These are phyloP conservation scores for Picus viridis DNA, from an alignment of 2,797 vertebrate genomes.

Conservation along the genomic window DNA sequence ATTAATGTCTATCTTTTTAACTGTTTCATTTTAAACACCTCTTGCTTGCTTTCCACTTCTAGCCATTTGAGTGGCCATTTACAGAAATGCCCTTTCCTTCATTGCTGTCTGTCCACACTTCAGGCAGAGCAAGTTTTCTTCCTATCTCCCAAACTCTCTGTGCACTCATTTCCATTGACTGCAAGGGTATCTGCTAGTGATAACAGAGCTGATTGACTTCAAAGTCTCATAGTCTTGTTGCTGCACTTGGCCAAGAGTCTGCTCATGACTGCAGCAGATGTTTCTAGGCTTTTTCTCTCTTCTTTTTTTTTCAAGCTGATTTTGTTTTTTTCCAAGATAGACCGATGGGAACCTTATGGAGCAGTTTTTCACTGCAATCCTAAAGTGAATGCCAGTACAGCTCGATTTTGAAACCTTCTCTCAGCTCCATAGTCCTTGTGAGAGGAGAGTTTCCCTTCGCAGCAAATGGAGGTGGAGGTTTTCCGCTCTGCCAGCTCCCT, in stretches of 20 bases:
- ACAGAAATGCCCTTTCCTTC: slow-evolving; percentile 3
- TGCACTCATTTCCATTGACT: slow-evolving; percentile 63
- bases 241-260: slow-evolving; percentile 57
- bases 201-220: slow-evolving; percentile 71
- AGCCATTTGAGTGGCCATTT: slow-evolving; percentile 24
- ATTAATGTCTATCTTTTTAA: neutral
- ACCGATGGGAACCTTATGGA: slow-evolving; percentile 68
- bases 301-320: neutral
- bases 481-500: slow-evolving; percentile 50
- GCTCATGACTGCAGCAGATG: slow-evolving; percentile 71
- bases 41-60: slow-evolving; percentile 1
- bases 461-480: slow-evolving; percentile 57
- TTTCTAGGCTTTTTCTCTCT: slow-evolving; percentile 30
- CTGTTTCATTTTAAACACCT: neutral
- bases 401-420: slow-evolving; percentile 52
- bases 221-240: slow-evolving; percentile 71
- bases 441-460: slow-evolving; percentile 30
- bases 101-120: neutral
- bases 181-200: slow-evolving; percentile 61
- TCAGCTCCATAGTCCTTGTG: neutral
- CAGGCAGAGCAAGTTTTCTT: slow-evolving; percentile 30
- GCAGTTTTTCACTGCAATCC: slow-evolving; percentile 45
- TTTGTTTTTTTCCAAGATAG: slow-evolving; percentile 23
- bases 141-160: slow-evolving; percentile 38
- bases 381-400: slow-evolving; percentile 57